Evolutionary conservation across 2,888 invertebrate genomes (phyloP).

Genomic region (Baccha elongata): DNA sequence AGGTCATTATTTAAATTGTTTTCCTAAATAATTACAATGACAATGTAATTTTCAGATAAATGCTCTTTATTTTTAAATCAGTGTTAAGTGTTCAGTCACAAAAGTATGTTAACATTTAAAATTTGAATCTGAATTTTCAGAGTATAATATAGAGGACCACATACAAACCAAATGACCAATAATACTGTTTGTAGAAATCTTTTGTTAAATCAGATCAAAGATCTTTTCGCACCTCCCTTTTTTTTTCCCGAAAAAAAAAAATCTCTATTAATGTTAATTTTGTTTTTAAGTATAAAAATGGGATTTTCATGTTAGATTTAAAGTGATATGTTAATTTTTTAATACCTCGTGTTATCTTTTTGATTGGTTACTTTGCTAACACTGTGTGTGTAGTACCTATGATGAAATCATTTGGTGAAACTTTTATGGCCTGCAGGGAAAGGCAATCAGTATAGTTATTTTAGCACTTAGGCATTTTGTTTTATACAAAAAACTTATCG

Average conservation of each 20-base stretch:
- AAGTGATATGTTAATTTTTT: background rate
- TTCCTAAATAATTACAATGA: background rate
- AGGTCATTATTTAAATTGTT: background rate
- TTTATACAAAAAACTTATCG: too few relatives aligned
- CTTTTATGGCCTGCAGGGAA: too few relatives aligned
- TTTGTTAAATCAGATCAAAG: background rate
- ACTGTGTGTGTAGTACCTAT: too few relatives aligned
- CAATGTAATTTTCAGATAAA: background rate
- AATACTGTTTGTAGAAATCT: background rate
- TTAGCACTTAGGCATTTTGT: too few relatives aligned
- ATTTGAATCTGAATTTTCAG: background rate
- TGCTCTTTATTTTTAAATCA: background rate
- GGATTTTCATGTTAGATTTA: background rate
- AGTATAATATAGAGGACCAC: background rate
- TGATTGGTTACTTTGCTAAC: background rate
- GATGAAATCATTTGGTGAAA: too few relatives aligned
- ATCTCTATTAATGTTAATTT: background rate
- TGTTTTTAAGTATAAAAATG: background rate
- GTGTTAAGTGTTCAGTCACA: background rate
- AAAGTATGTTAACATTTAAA: background rate
- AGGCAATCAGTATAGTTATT: too few relatives aligned
- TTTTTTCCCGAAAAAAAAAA: background rate
- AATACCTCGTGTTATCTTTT: background rate
- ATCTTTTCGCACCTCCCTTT: background rate
- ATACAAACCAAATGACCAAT: background rate